Percentiles rank a stretch among this genome's conserved stretches.
phyloP scores from a whole-genome alignment of 2,888 invertebrate species.

The Spisula subtruncata region DNA sequence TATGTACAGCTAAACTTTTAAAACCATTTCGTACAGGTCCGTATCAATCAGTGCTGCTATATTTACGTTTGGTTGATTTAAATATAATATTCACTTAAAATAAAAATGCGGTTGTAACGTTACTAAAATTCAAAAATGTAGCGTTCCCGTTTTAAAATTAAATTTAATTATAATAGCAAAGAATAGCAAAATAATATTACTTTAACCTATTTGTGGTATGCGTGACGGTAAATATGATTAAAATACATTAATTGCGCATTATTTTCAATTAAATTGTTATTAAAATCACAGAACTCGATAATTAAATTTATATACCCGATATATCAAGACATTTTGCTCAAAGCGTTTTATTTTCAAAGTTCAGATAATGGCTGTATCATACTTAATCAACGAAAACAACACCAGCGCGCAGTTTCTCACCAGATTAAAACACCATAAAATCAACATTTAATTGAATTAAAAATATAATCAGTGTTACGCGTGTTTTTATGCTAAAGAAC shows the following conservation, averaged over 20 bases:
- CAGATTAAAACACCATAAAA: slow-evolving; percentile 11
- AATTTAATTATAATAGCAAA: no score
- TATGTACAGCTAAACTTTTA: no score
- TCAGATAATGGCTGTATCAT: not conserved
- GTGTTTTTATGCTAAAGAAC: not conserved
- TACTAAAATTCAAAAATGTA: no score
- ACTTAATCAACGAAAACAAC: not conserved
- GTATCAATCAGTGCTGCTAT: no score
- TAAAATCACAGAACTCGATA: slow-evolving; percentile 2
- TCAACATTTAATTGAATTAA: slow-evolving; percentile 14
- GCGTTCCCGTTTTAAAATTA: no score
- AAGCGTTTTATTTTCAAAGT: not conserved
- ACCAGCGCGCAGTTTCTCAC: not conserved
- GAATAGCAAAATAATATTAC: not conserved
- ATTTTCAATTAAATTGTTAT: not conserved
- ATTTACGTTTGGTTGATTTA: no score
- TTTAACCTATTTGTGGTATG: not conserved
- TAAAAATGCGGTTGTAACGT: no score
- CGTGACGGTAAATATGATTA: slow-evolving; percentile 4
- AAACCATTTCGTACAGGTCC: no score
- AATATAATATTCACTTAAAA: no score
- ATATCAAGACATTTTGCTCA: not conserved
- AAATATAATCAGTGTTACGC: slow-evolving; percentile 18
- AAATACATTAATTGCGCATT: slow-evolving; percentile 1
- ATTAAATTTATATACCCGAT: slow-evolving; percentile 18